A percentile compares a stretch with the other conserved stretches of the same genome.
These are phyloP conservation scores for Temnothorax unifasciatus DNA, from an alignment of 2,888 invertebrate species.

Conservation along the genomic window DNA sequence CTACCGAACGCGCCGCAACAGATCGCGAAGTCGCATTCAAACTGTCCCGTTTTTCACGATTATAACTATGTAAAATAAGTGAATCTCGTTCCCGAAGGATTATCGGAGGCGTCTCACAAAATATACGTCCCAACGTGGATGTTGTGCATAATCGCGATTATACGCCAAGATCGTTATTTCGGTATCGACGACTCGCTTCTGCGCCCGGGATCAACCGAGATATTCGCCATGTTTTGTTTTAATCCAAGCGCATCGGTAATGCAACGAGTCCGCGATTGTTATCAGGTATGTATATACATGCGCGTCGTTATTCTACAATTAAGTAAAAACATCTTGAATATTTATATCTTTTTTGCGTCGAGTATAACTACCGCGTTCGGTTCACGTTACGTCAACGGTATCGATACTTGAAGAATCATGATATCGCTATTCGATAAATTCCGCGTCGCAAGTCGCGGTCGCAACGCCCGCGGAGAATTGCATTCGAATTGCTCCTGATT, in stretches of 20 bases:
- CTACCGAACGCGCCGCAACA: background rate
- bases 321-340: background rate
- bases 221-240: background rate
- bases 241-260: background rate
- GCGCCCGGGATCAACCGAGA: background rate
- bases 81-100: background rate
- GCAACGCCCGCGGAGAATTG: background rate
- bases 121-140: background rate
- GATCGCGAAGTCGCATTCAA: background rate
- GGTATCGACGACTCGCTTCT: background rate
- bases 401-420: slow-evolving; percentile 2
- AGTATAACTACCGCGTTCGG: background rate
- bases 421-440: background rate
- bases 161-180: background rate
- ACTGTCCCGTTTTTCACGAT: background rate
- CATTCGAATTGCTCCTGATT: background rate
- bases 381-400: background rate
- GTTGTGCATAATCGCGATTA: background rate
- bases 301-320: background rate
- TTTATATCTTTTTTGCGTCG: background rate
- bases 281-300: background rate
- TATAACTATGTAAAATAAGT: background rate
- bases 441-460: background rate
- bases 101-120: background rate
- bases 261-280: background rate